A percentile compares a stretch with the other conserved stretches of the same genome.
These are phyloP conservation scores for Oncorhynchus kisutch DNA, from an alignment of 2,113 vertebrate genomes.

Conservation along the genomic window DNA sequence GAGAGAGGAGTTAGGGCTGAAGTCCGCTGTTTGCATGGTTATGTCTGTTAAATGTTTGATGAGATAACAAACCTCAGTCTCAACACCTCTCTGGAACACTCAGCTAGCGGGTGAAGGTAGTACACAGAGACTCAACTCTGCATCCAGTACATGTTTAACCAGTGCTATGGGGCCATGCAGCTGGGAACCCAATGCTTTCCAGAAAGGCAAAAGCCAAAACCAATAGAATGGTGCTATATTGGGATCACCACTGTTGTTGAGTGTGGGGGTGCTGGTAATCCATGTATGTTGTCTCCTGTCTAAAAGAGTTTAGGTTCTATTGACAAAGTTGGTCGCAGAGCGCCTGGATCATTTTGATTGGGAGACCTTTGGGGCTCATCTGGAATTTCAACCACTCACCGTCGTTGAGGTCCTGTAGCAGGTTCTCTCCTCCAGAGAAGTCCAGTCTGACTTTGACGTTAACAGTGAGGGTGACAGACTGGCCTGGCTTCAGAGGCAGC, in stretches of 20 bases:
- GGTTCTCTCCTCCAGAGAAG: conserved; percentile 92
- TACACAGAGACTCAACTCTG: not conserved
- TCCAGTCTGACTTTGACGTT: conserved; percentile 88
- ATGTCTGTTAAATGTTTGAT: conserved; percentile 44
- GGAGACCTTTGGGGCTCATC: not conserved
- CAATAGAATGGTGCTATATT: too few species aligned
- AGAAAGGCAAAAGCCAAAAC: not conserved
- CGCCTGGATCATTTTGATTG: too few species aligned
- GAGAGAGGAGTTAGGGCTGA: not conserved
- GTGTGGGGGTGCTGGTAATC: too few species aligned
- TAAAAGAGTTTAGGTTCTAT: not conserved
- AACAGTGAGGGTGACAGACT: conserved; percentile 78
- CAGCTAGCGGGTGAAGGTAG: not conserved
- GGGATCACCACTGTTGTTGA: too few species aligned
- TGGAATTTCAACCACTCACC: conserved; percentile 75
- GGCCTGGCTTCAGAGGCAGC: conserved; percentile 87
- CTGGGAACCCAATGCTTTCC: not conserved
- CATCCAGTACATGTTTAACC: not conserved
- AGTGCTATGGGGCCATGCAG: not conserved
- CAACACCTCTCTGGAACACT: not conserved
- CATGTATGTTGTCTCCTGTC: not conserved
- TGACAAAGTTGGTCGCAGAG: not conserved
- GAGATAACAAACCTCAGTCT: not conserved
- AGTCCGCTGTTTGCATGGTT: conserved; percentile 17
- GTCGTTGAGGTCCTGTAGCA: conserved; percentile 92